A percentile compares a stretch with the other conserved stretches of the same genome.
Conservation (phyloP, 2,113 vertebrate species). For the Lichenostomus cassidix region DNA sequence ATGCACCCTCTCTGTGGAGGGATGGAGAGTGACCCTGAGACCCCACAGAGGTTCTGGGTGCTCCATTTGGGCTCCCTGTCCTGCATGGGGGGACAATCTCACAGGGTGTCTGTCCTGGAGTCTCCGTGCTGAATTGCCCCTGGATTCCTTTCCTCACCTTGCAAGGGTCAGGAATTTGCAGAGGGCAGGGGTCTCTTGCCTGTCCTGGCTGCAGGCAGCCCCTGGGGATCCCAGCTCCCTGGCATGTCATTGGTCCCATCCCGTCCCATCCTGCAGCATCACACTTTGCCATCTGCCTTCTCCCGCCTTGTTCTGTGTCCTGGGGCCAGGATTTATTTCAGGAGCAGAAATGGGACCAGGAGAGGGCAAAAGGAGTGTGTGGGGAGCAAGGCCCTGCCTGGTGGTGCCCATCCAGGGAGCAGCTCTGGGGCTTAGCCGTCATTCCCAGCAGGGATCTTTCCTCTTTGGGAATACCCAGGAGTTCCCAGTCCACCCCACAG, state of each 20-base stretch:
- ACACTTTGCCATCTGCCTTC: background rate
- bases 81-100: fast-evolving
- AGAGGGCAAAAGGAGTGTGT: background rate
- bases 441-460: background rate
- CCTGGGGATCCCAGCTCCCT: background rate
- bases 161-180: background rate
- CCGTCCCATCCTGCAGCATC: background rate
- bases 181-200: background rate
- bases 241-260: background rate
- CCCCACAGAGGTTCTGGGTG: background rate
- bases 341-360: background rate
- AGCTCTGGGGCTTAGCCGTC: background rate
- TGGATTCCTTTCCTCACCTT: background rate
- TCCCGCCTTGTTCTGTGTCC: fast-evolving
- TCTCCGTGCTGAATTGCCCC: background rate
- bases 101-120: fast-evolving
- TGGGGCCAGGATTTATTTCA: background rate
- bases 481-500: fast-evolving
- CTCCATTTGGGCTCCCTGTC: background rate
- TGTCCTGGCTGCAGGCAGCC: background rate
- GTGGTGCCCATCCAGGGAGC: background rate
- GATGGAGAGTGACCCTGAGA: background rate
- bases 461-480: background rate
- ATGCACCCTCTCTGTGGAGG: background rate
- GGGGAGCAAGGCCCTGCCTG: background rate